Evolutionary conservation across 2,888 invertebrate genomes (phyloP), one percentile per base, ranked within the genome.

Genomic region (Peribatodes rhomboidaria): DNA sequence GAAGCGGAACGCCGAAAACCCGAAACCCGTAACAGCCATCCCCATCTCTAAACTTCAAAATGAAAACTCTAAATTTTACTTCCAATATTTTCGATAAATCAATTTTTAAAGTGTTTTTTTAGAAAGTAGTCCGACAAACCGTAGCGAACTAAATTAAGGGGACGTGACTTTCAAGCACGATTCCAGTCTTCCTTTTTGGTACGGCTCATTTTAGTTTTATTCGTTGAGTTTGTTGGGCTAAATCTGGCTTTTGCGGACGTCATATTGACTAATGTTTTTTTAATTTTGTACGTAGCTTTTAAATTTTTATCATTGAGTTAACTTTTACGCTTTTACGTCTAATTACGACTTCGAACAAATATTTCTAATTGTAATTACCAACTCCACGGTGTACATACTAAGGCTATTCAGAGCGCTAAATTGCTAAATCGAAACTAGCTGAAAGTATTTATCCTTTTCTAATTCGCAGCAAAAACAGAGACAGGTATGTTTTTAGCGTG

Each of bases 141-240:
- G 87, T 80, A 75, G 77, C 83, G 74, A 83, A 85, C 78, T 72
- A 75, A 84, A 83, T 86, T 84, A 84, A 71, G 69, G 63, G 61
- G 74, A 86, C 87, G 87, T 87, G 87, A 87, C 84, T 82, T 57
- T 58, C 55, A 65, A 69, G 69, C 86, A 86, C 86, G 87, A 85
- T 74, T 78, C 70, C 67, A 68, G 70, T 78, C 78, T 75, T 72
- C 71, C 67, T 56, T 56, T 65, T 57, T 56, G 50, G 52, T 22
- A 33, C 16, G 56, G 68, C 61, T 68, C 54, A 65, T 72, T 74
- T 74, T 73, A 76, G 76, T 78, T 78, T 78, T 74, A 75, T 73
- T 76, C 66, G 67, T 59, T 68, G 57, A 75, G 72, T 69, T 72
- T 68, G 63, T 72, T 50, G 58, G 35, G 27, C 50, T 61, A 53